Conservation (phyloP, 1,140 invertebrate genomes). For the Drosophila takahashii region DNA sequence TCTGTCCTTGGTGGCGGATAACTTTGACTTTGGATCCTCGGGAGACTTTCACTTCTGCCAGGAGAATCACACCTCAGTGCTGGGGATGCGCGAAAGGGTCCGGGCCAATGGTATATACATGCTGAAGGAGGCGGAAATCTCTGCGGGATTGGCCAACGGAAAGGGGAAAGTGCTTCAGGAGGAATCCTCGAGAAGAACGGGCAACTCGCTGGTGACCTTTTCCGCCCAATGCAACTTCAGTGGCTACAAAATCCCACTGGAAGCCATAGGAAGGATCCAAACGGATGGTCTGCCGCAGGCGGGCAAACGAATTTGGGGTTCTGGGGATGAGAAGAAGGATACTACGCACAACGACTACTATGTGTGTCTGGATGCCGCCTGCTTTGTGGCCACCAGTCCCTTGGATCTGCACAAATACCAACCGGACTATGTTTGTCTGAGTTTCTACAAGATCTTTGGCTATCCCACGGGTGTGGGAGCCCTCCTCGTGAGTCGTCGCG, state of each 20-base stretch:
- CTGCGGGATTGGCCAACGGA: background rate
- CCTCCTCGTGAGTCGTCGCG: slow-evolving; percentile 91
- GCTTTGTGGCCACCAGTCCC: slow-evolving; percentile 91
- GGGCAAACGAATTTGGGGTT: slow-evolving; percentile 44
- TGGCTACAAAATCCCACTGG: slow-evolving; percentile 94
- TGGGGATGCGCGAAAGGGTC: slow-evolving; percentile 93
- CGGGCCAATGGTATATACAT: slow-evolving; percentile 85
- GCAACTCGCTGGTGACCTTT: slow-evolving; percentile 92
- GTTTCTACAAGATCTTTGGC: slow-evolving; percentile 99
- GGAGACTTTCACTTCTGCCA: slow-evolving; percentile 92
- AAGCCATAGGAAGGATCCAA: slow-evolving; percentile 89
- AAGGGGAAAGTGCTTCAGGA: background rate
- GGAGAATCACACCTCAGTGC: slow-evolving; percentile 98
- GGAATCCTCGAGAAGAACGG: background rate
- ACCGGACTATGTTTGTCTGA: slow-evolving; percentile 96
- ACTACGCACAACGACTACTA: slow-evolving; percentile 88
- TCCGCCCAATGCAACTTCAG: slow-evolving; percentile 98
- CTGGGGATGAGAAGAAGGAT: background rate
- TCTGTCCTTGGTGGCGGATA: slow-evolving; percentile 93
- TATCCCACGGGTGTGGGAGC: slow-evolving; percentile 97
- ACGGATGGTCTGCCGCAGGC: slow-evolving; percentile 86
- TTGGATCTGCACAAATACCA: slow-evolving; percentile 90
- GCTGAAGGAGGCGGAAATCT: slow-evolving; percentile 86
- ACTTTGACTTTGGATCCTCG: slow-evolving; percentile 88
- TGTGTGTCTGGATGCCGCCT: slow-evolving; percentile 94